Base-by-base conservation (phyloP, 2,888 invertebrate species). In the Drosophila koepferae region DNA sequence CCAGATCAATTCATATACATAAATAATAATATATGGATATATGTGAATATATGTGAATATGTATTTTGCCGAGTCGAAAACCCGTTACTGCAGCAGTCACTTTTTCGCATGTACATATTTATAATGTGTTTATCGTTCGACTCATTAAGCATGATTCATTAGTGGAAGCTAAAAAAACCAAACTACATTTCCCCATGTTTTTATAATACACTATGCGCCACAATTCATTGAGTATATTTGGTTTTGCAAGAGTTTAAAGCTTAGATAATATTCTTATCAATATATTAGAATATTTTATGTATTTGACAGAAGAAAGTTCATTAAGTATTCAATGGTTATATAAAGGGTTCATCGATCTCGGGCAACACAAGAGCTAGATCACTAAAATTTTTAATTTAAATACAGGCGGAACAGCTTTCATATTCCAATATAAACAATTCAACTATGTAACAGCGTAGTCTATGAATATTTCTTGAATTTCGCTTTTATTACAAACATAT, bases 111-210 rank as follows among this genome's bases (percentile, higher is more conserved):
- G 43, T 34, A 43, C 43, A 34, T 43, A 28, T 41, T 43, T 43
- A 28, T 41, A 53, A 54, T 23, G 20, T 41, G 18, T n/a, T 31
- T 34, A 51, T 34, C 34, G 49, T 43, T 31, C 56, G 56, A 56
- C 34, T 56, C 56, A 56, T 56, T 56, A 43, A 43, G 34, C 56
- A 5, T 43, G 56, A 56, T 56, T 56, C 56, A 56, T 56, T 56
- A 43, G 14, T 3, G 34, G 31, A 6, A 16, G 16, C 56, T 41
- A 56, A 43, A 55, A 49, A 34, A 28, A n/a, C 18, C 31, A 8
- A 56, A 41, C 18, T 18, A 43, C 34, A 43, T 43, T 56, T 56
- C 16, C 31, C 16, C 20, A 20, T 34, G 18, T 9, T 56, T 34
- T 56, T 28, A 43, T 43, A 43, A 31, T 56, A 34, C 56, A 20